phyloP scores from a whole-genome alignment of 23 tunicate species.

The Ascidia mentula region DNA sequence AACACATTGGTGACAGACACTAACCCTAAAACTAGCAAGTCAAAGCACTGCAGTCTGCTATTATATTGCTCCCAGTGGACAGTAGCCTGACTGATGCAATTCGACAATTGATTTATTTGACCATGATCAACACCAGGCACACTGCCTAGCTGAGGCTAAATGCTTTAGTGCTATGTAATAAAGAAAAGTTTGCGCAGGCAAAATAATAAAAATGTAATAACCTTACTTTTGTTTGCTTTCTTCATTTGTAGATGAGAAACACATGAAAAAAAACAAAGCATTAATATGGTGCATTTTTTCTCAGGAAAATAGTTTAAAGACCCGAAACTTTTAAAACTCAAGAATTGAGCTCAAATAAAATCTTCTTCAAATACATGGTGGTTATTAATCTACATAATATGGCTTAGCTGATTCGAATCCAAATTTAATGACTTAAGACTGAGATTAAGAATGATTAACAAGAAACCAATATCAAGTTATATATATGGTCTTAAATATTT shows the following conservation, averaged over 20 bases:
- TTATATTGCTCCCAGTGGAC: constrained; percentile 4
- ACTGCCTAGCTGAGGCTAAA: too few species aligned
- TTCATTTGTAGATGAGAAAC: background rate
- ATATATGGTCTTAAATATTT: too few species aligned
- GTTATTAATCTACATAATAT: too few species aligned
- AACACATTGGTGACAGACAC: background rate
- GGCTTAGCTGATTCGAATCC: too few species aligned
- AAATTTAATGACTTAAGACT: too few species aligned
- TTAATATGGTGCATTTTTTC: background rate
- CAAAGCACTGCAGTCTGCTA: background rate
- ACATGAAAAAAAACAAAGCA: constrained; percentile 36
- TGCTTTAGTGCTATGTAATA: background rate
- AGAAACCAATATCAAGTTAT: too few species aligned
- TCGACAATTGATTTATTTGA: background rate
- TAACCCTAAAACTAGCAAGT: background rate
- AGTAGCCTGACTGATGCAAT: background rate
- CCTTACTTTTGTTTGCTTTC: constrained; percentile 56
- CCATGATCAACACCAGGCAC: background rate
- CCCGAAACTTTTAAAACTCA: too few species aligned
- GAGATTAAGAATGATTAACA: too few species aligned
- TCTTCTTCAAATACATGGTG: too few species aligned
- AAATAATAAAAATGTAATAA: background rate
- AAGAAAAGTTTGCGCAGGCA: background rate
- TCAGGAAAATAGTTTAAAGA: too few species aligned
- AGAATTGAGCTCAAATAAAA: too few species aligned